Evolutionary conservation across 2,113 vertebrate genomes (phyloP).

Genomic region (Malaclemys terrapin): DNA sequence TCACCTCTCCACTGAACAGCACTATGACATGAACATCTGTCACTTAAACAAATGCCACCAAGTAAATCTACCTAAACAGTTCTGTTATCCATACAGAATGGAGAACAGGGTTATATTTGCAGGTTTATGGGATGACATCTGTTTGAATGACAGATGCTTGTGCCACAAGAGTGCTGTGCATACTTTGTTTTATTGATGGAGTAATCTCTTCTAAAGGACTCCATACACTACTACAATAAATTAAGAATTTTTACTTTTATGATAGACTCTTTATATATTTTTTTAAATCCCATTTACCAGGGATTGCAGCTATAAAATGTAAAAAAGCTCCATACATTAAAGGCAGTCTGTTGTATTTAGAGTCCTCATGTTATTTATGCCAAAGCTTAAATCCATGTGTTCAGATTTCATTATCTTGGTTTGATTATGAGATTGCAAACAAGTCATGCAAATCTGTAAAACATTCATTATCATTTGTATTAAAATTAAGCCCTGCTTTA

Average conservation of each 20-base stretch:
- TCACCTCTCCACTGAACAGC: constrained; percentile 46
- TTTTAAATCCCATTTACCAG: constrained; percentile 48
- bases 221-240: constrained; percentile 23
- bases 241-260: not conserved
- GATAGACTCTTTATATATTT: constrained; percentile 6
- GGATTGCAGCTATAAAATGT: not conserved
- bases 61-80: constrained; percentile 12
- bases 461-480: not conserved
- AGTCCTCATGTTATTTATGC: not conserved
- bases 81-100: constrained; percentile 1
- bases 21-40: constrained; percentile 42
- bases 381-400: constrained; percentile 1
- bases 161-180: constrained; percentile 11
- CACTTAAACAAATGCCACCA: constrained; percentile 40
- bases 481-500: constrained; percentile 36
- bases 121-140: constrained; percentile 51
- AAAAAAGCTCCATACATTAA: not conserved
- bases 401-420: constrained; percentile 35
- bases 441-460: constrained; percentile 31
- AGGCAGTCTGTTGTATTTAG: not conserved
- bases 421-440: not conserved
- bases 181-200: constrained; percentile 2
- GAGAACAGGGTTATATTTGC: not conserved
- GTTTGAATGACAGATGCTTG: constrained; percentile 64
- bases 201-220: constrained; percentile 50